phyloP scores from a whole-genome alignment of 2,113 vertebrate species.

The Chunga burmeisteri region DNA sequence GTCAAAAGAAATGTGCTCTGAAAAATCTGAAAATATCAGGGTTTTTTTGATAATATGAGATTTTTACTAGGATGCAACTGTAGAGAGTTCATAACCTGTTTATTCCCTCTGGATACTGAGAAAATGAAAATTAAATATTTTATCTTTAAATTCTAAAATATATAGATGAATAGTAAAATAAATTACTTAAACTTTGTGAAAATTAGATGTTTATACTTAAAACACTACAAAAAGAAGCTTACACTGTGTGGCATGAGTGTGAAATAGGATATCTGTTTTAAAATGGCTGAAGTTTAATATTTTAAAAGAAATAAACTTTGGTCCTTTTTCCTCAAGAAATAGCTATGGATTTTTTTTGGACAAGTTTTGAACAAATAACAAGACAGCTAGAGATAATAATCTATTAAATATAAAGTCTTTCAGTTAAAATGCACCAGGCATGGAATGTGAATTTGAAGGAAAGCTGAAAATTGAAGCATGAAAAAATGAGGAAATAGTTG shows the following conservation, averaged over 20 bases:
- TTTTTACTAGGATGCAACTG: neutral
- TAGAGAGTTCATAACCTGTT: neutral
- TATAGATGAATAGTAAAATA: neutral
- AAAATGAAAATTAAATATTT: conserved; percentile 6
- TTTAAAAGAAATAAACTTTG: neutral
- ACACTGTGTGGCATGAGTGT: neutral
- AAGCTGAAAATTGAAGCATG: conserved; percentile 1
- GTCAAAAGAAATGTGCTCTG: neutral
- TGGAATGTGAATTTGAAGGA: neutral
- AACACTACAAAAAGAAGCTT: neutral
- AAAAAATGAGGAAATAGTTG: neutral
- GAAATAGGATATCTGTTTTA: neutral
- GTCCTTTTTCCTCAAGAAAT: neutral
- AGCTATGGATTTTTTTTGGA: neutral
- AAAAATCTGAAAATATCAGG: neutral
- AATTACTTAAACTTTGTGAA: neutral
- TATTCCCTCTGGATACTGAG: neutral
- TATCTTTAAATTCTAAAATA: neutral
- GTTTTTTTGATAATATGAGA: neutral
- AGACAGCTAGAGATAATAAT: neutral
- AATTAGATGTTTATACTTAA: neutral
- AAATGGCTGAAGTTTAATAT: neutral
- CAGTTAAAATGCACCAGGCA: neutral
- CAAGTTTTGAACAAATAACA: conserved; percentile 1
- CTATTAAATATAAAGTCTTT: neutral